Evolutionary conservation across 2,113 vertebrate species (phyloP).

Genomic region (Anser cygnoides): DNA sequence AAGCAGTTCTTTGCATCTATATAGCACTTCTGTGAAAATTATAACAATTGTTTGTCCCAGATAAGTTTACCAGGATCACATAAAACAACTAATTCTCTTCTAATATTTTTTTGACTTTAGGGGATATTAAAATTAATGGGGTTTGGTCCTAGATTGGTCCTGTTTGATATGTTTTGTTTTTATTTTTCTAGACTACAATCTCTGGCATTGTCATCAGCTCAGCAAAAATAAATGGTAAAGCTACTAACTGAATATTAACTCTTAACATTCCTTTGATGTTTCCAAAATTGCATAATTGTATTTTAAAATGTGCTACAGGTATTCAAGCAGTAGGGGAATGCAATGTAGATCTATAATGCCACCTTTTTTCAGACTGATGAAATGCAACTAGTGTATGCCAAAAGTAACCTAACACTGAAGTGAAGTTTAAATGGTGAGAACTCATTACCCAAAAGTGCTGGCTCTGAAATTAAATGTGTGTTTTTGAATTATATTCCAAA

Average conservation of each 20-base stretch:
- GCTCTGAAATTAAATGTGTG: neutral
- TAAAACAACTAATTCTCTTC: neutral
- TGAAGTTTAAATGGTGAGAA: neutral
- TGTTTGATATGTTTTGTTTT: neutral
- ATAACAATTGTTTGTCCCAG: neutral
- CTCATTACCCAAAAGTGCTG: neutral
- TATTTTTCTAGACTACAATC: neutral
- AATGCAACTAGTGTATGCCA: slow-evolving; percentile 49
- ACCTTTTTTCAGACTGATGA: slow-evolving; percentile 71
- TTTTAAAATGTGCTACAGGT: slow-evolving; percentile 25
- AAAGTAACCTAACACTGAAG: slow-evolving; percentile 5
- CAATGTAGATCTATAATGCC: slow-evolving; percentile 72
- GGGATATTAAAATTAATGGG: neutral
- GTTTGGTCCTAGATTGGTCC: neutral
- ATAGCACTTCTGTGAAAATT: neutral
- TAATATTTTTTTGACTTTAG: neutral
- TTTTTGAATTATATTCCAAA: neutral
- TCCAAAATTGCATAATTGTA: neutral
- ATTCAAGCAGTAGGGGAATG: slow-evolving; percentile 9
- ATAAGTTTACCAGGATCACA: neutral
- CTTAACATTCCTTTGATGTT: neutral
- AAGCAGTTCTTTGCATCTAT: neutral
- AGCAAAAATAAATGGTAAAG: neutral
- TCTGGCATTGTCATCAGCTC: neutral
- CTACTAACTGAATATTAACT: neutral